phyloP scores from a whole-genome alignment of 2,113 vertebrate species.

The Ictalurus furcatus region DNA sequence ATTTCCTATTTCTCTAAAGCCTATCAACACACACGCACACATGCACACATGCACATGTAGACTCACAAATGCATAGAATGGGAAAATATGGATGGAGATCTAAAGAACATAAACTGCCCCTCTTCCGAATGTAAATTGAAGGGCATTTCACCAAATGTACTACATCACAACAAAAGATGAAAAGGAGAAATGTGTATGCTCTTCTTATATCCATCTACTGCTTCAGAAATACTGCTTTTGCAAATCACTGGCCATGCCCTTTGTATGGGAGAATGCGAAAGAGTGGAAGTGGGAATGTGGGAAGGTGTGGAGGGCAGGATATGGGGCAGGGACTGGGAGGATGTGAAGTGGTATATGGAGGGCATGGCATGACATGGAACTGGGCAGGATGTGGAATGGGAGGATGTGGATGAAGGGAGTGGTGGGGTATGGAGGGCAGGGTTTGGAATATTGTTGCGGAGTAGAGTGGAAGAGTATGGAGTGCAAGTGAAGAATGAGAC shows the following conservation, averaged over 20 bases:
- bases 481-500: not conserved
- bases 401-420: not conserved
- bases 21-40: not conserved
- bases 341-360: not conserved
- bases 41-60: not conserved
- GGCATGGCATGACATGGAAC: not conserved
- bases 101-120: not conserved
- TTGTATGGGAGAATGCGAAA: not conserved
- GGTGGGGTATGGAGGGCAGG: not conserved
- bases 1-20: not conserved
- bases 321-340: not conserved
- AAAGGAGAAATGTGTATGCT: not conserved
- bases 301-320: not conserved
- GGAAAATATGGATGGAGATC: not conserved
- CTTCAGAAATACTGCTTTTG: not conserved
- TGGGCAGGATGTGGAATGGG: not conserved
- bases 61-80: not conserved
- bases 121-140: not conserved
- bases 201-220: not conserved
- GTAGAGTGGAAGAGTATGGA: not conserved
- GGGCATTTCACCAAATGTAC: not conserved
- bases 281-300: not conserved
- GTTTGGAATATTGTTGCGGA: not conserved
- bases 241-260: not conserved
- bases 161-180: not conserved